These are phyloP conservation scores for Ascaphus truei DNA, from an alignment of 2,113 vertebrate genomes.

Conservation along the genomic window DNA sequence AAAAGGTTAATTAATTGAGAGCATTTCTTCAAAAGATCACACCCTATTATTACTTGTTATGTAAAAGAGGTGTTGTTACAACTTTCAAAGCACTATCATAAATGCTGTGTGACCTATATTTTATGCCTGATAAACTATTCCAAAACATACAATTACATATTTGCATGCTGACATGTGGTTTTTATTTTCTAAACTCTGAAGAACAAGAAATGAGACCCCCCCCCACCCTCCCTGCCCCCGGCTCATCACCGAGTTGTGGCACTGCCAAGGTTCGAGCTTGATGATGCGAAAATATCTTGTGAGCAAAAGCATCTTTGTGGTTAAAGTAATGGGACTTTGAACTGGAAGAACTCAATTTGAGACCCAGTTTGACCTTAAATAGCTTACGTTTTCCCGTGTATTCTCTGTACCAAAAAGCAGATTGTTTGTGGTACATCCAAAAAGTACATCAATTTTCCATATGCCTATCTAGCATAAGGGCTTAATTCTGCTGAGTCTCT, in stretches of 20 bases:
- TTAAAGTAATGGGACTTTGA: neutral
- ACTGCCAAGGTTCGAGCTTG: slow-evolving; percentile 7
- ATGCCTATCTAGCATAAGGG: too few species aligned
- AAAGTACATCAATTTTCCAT: too few species aligned
- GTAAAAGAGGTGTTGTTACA: slow-evolving; percentile 26
- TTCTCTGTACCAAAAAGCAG: too few species aligned
- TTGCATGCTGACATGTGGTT: slow-evolving; percentile 25
- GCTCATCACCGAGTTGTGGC: slow-evolving; percentile 11
- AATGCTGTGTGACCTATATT: slow-evolving; percentile 21
- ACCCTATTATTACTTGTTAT: slow-evolving; percentile 52
- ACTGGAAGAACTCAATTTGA: slow-evolving; percentile 1
- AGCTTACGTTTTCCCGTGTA: too few species aligned
- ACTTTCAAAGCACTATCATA: slow-evolving; percentile 21
- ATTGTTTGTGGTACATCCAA: neutral
- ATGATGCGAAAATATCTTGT: slow-evolving; percentile 24
- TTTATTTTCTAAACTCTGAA: slow-evolving; percentile 16
- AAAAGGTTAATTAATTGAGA: slow-evolving; percentile 59
- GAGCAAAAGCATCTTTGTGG: slow-evolving; percentile 17
- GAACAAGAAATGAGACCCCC: slow-evolving; percentile 19
- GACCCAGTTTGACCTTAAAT: slow-evolving; percentile 5
- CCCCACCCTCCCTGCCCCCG: too few species aligned
- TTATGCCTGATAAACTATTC: slow-evolving; percentile 13
- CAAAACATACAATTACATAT: slow-evolving; percentile 25
- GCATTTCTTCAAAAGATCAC: slow-evolving; percentile 59
- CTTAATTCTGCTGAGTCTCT: too few species aligned